Percentiles rank a stretch among this genome's conserved stretches.
These are phyloP conservation scores for Trisateles emortualis DNA, from an alignment of 2,888 invertebrate species.

Conservation along the genomic window DNA sequence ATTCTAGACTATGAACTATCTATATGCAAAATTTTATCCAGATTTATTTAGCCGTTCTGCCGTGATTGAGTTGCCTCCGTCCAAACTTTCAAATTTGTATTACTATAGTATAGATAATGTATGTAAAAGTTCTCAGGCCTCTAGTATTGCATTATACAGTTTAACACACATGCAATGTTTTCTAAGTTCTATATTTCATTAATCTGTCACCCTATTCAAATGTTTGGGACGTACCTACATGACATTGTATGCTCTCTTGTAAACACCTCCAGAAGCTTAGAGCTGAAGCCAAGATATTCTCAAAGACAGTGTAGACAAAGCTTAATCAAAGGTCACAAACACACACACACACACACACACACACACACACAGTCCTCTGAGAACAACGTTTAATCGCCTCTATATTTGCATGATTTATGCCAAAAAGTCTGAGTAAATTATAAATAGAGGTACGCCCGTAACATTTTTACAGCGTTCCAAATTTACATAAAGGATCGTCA, in stretches of 20 bases:
- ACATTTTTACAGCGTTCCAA: conserved; percentile 1
- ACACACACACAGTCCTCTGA: not conserved
- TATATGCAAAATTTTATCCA: too few species aligned
- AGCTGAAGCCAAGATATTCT: not conserved
- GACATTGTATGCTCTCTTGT: not conserved
- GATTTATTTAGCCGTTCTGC: too few species aligned
- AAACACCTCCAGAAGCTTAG: not conserved
- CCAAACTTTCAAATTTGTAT: too few species aligned
- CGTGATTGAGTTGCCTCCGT: too few species aligned
- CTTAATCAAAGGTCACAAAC: not conserved
- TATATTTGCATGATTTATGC: not conserved
- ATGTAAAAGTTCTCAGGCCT: too few species aligned
- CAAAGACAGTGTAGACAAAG: not conserved
- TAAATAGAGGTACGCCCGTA: conserved; percentile 1
- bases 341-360: not conserved
- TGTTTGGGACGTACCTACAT: too few species aligned
- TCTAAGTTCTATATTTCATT: too few species aligned
- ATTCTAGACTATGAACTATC: too few species aligned
- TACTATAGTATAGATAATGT: too few species aligned
- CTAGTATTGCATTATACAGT: too few species aligned
- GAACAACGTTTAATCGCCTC: not conserved
- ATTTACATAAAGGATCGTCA: conserved; percentile 16
- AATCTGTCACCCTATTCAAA: too few species aligned
- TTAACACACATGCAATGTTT: too few species aligned
- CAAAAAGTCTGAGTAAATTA: not conserved